Percentiles rank a stretch among this genome's conserved stretches.
phyloP scores from a whole-genome alignment of 2,888 invertebrate species.

The Apoda limacodes region DNA sequence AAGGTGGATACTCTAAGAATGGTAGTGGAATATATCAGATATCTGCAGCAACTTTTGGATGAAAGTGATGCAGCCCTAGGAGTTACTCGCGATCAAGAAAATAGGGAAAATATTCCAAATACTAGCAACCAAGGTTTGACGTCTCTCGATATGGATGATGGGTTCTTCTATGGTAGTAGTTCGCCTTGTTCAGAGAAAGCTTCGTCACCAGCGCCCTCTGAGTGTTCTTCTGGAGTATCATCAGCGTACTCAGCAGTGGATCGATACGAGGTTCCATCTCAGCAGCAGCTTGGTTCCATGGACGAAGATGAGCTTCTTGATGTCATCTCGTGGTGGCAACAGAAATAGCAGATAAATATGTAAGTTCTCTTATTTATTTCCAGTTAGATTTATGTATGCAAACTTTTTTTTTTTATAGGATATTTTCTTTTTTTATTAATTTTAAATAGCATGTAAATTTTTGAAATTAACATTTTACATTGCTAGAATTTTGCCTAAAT shows the following conservation, averaged over 20 bases:
- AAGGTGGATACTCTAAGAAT: conserved; percentile 91
- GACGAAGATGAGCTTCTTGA: conserved; percentile 91
- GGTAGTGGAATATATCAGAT: conserved; percentile 92
- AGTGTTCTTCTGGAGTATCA: conserved; percentile 72
- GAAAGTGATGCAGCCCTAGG: conserved; percentile 75
- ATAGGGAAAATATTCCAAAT: conserved; percentile 58
- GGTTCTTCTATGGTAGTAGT: conserved; percentile 59
- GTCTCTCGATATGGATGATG: conserved; percentile 58
- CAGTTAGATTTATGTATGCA: no score
- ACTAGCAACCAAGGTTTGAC: conserved; percentile 51
- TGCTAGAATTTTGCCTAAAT: no score
- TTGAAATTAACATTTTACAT: no score
- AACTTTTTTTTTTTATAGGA: no score
- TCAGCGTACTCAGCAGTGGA: conserved; percentile 59
- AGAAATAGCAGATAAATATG: conserved; percentile 64
- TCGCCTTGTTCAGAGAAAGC: conserved; percentile 77
- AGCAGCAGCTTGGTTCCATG: conserved; percentile 76
- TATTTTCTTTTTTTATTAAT: no score
- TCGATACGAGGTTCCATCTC: conserved; percentile 50
- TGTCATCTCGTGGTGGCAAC: conserved; percentile 87
- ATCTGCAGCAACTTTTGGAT: conserved; percentile 82
- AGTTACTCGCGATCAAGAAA: conserved; percentile 53
- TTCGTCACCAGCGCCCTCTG: conserved; percentile 80
- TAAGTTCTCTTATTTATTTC: background rate
- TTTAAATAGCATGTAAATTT: no score